Conservation (phyloP, 92 coral and sea anemone species). For the Palythoa grandiflora region DNA sequence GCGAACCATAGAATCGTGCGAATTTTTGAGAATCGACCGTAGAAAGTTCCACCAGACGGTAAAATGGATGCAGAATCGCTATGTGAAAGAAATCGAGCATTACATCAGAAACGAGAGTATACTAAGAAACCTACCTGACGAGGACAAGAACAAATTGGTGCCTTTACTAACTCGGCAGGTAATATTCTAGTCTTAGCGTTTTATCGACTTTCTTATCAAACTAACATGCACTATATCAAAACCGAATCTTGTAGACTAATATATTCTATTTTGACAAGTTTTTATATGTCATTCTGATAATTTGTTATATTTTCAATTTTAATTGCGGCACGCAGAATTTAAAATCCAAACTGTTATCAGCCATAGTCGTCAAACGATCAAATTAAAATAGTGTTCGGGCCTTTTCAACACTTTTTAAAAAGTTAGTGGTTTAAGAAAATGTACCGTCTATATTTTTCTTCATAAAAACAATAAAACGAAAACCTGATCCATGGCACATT, state of each 20-base stretch:
- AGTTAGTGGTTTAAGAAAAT: too few species aligned
- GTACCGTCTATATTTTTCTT: too few species aligned
- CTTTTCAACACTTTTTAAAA: too few species aligned
- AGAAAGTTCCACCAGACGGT: constrained; percentile 83
- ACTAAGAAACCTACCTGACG: constrained; percentile 69
- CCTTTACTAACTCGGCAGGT: constrained; percentile 94
- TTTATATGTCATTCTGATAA: too few species aligned
- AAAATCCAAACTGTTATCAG: too few species aligned
- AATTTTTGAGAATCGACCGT: constrained; percentile 90
- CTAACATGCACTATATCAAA: neutral
- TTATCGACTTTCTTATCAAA: neutral
- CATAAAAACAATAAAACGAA: too few species aligned
- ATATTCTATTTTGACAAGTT: too few species aligned
- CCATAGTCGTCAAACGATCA: too few species aligned
- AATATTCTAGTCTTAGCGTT: neutral
- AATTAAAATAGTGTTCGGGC: too few species aligned
- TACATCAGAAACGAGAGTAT: constrained; percentile 69
- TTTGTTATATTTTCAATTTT: too few species aligned
- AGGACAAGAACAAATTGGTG: constrained; percentile 76
- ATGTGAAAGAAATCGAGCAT: constrained; percentile 80
- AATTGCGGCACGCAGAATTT: too few species aligned
- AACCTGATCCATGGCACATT: too few species aligned
- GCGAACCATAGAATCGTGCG: constrained; percentile 79
- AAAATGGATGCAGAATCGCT: constrained; percentile 75
- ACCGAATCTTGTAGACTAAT: neutral